Base-by-base conservation (phyloP, 2,113 vertebrate genomes). In the Chionodraco myersi region DNA sequence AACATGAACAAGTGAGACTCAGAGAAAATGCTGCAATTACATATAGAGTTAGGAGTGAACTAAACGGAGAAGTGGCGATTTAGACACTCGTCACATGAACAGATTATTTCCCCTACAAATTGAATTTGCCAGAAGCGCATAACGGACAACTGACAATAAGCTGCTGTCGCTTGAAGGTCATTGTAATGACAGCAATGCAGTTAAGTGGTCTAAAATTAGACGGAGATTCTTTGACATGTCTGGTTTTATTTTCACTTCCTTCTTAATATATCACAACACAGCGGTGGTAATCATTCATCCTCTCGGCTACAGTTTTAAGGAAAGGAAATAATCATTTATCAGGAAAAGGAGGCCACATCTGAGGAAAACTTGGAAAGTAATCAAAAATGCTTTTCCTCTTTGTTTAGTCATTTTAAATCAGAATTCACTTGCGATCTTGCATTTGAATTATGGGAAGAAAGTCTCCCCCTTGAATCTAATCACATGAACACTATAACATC, bases 181-280 rank as follows among this genome's bases (percentile, higher is more conserved):
- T 72, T 48, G 84, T 83, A 75, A 75, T 67, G 86, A 80, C 71
- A 86, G 79, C 81, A 68, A 48, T 80, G 89, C 77, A 79, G 63
- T 34, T 49, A 56, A 84, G 52, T 5, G 51, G 44, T 79, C 82
- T 92, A 91, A 90, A 88, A 88, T 89, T 92, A 91, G 83, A 63
- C 52, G 0, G 7, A 75, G 73, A 70, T 85, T 86, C 72, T 61
- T 78, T 78, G 58, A 36, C 73, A 36, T 34, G 59, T 63, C 72
- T 79, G 84, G 72, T 52, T 85, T 77, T 68, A 78, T 75, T 79
- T 81, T 59, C 72, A 80, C 79, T 70, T 75, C 75, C 66, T 45
- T 13, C 70, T 68, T 41, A 34, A 68, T 23, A 62, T 45, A 69
- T 58, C 12, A 73, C 26, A 56, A 41, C 54, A 62, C 16, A 8